Base-by-base conservation (phyloP, 2,113 vertebrate genomes). In the Oreochromis niloticus region DNA sequence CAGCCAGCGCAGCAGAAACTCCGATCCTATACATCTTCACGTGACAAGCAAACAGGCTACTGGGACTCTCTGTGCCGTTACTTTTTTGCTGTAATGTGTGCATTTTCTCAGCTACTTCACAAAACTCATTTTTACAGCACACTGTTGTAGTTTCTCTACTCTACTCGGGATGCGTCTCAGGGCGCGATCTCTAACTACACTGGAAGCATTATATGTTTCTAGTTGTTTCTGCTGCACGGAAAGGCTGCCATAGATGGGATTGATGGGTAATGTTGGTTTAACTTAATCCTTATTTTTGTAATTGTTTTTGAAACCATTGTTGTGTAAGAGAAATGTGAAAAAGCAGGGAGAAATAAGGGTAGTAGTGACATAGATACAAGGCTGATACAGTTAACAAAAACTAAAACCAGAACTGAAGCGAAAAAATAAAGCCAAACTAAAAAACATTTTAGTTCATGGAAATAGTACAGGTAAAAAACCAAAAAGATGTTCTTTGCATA, bases 391-490 rank as follows among this genome's bases (percentile, higher is more conserved):
- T 16, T 24, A 68, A 68, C 36, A 22, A 68, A 11, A 41, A 71
- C 63, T 71, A 71, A 24, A 63, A 2, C 12, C 6, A 43, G 12
- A 71, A 24, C 63, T 71, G 36, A 24, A 71, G 7, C 34, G 22
- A 13, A 34, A 34, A 2, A 46, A 43, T 10, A 41, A 63, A 63
- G 27, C 59, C 2, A 1, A 63, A 61, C 14, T 2, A 19, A 63
- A 34, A 63, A 34, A 36, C 0, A 2, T 63, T 39, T n/a, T 66
- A 66, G 61, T 66, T 66, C 10, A 66, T 66, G 0, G 10, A 66
- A 66, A 0, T 3, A 0, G 10, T 12, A 66, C 9, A 9, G 0
- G 6, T n/a, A 66, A n/a, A 66, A 39, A 39, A 36, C 16, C 16
- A 12, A 0, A 66, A 66, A 19, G 32, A n/a, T 66, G n/a, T n/a